Evolutionary conservation across 2,113 vertebrate genomes (phyloP), one percentile per base, ranked within the genome.

Genomic region (Pomatostomus ruficeps): DNA sequence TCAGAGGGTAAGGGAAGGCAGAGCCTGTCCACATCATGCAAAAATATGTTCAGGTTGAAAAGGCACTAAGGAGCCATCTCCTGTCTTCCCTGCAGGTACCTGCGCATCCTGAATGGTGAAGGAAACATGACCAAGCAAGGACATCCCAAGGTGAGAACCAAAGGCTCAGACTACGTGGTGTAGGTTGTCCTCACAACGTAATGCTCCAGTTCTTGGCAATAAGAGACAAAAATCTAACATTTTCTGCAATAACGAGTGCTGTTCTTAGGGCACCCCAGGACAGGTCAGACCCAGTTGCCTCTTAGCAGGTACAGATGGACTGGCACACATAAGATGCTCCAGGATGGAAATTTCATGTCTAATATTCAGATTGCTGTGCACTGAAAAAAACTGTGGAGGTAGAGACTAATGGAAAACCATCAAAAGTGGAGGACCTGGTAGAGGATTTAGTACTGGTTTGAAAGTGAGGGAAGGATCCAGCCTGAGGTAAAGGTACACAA

Each of bases 81-180:
- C 45, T 89, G 18, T 96, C 88, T 81, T 85, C 45, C 33, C 20
- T 79, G 79, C 91, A 99, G 98, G 87, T 99, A 98, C 95, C 98
- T 99, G 92, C 98, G 97, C 83, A 97, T 95, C 81, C 58, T 92
- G 57, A 97, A 98, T 3, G 38, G 97, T 59, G 97, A 96, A 75
- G 94, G 62, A 59, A 58, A 13, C 63, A 90, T 72, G 59, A 85
- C 90, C 28, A 93, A 68, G 28, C 87, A 97, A 36, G 90, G 95
- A 55, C 95, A 94, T 42, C 70, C 71, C 49, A 97, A 98, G 98
- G 98, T 99, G 95, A 97, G 86, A 73, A 8, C 12, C 49, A 68
- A n/a, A 45, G 36, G 11, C 33, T 71, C 43, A 38, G 46, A 51
- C 5, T 5, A 55, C 16, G 9, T 59, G 38, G 12, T 19, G 12